Conservation (phyloP, 2,113 vertebrate genomes). For the Paratilapia polleni region DNA sequence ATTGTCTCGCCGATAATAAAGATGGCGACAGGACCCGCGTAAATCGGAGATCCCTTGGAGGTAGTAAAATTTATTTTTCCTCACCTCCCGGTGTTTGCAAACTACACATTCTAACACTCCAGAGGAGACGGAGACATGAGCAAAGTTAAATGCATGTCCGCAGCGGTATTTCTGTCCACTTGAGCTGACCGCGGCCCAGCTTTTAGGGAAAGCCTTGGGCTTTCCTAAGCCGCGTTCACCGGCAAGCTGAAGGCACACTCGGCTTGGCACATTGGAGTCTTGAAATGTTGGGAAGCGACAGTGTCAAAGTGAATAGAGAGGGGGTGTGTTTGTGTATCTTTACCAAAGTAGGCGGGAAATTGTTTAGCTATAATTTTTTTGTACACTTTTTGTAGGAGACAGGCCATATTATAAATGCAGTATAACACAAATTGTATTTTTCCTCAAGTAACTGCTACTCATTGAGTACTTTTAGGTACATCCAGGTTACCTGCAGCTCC, state of each 20-base stretch:
- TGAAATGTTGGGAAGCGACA: conserved; percentile 25
- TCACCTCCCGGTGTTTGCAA: neutral
- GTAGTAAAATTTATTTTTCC: conserved; percentile 61
- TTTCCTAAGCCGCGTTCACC: conserved; percentile 37
- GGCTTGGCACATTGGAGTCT: neutral
- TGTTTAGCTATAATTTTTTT: conserved; percentile 25
- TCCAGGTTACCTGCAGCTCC: neutral
- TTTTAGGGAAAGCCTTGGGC: conserved; percentile 49
- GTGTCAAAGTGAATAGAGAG: conserved; percentile 62
- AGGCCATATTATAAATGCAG: neutral
- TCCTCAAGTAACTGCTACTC: neutral
- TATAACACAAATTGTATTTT: neutral
- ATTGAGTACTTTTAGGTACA: neutral
- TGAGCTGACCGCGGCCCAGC: conserved; percentile 51
- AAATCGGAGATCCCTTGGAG: conserved; percentile 70
- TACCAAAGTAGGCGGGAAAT: conserved; percentile 83
- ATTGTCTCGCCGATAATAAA: conserved; percentile 77
- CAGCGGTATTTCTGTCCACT: neutral
- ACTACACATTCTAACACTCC: neutral
- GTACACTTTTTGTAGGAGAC: neutral
- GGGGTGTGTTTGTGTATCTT: conserved; percentile 82
- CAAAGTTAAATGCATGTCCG: neutral
- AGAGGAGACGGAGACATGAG: neutral
- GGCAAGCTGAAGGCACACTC: neutral
- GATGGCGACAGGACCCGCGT: conserved; percentile 82